Conservation (phyloP, 2,888 invertebrate genomes). For the Sthenelais limicola region DNA sequence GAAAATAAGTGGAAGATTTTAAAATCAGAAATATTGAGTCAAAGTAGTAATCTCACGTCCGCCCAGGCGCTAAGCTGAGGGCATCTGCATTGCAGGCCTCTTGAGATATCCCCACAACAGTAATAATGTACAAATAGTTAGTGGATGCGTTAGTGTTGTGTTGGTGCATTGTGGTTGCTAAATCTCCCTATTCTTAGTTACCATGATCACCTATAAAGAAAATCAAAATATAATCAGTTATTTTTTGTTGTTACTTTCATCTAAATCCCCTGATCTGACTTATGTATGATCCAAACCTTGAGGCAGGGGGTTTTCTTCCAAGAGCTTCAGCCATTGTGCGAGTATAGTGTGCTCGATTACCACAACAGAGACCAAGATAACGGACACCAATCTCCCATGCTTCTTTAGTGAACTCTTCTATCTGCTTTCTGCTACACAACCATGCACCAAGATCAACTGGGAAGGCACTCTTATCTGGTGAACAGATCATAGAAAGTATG, state of each 20-base stretch:
- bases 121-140: too few relatives aligned
- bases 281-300: background rate
- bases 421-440: slow-evolving; percentile 54
- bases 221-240: background rate
- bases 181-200: too few relatives aligned
- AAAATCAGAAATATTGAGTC: too few relatives aligned
- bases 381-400: slow-evolving; percentile 57
- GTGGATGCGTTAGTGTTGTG: too few relatives aligned
- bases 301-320: slow-evolving; percentile 56
- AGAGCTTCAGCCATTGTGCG: slow-evolving; percentile 58
- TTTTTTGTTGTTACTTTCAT: background rate
- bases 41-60: too few relatives aligned
- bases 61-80: too few relatives aligned
- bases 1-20: too few relatives aligned
- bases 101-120: too few relatives aligned
- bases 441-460: slow-evolving; percentile 49
- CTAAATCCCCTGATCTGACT: background rate
- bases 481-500: too few relatives aligned
- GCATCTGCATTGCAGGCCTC: too few relatives aligned
- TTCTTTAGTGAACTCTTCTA: slow-evolving; percentile 58
- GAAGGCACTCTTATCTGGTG: slow-evolving; percentile 51
- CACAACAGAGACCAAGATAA: slow-evolving; percentile 62
- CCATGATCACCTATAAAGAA: too few relatives aligned
- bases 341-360: slow-evolving; percentile 57
- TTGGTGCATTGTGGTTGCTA: too few relatives aligned